These are phyloP conservation scores for Chlorocebus sabaeus DNA, from an alignment of 2,113 vertebrate species.

Conservation along the genomic window DNA sequence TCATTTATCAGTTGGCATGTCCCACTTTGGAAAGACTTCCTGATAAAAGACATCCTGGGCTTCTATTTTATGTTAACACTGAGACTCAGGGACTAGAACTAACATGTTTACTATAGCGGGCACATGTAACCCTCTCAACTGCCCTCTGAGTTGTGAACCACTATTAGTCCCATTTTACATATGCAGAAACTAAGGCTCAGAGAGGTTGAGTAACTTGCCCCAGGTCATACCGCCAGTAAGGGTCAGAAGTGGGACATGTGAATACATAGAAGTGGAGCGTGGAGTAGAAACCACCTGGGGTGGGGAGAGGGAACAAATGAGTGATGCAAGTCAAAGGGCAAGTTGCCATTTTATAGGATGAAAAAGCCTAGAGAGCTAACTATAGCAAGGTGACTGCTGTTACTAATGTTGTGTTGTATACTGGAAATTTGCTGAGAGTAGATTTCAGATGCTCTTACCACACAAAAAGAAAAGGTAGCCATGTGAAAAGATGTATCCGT, in stretches of 20 bases:
- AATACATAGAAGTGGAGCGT: neutral
- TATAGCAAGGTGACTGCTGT: neutral
- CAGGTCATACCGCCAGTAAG: neutral
- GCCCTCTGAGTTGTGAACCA: neutral
- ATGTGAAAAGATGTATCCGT: neutral
- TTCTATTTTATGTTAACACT: constrained; percentile 14
- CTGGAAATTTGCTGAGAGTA: neutral
- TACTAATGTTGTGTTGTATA: neutral
- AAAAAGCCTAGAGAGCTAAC: neutral
- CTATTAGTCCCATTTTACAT: neutral
- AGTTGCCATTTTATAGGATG: neutral
- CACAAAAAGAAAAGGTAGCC: neutral
- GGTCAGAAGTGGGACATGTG: neutral
- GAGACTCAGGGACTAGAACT: neutral
- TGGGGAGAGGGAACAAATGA: neutral
- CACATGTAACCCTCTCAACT: neutral
- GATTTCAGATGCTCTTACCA: neutral
- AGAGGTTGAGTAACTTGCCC: neutral
- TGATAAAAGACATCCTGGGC: neutral
- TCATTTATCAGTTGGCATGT: constrained; percentile 43
- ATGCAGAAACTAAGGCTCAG: neutral
- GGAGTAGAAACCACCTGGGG: neutral
- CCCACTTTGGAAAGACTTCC: constrained; percentile 6
- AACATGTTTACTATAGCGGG: neutral
- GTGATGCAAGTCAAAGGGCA: neutral